phyloP scores from a whole-genome alignment of 2,888 invertebrate genomes.

The Apantesis nais region DNA sequence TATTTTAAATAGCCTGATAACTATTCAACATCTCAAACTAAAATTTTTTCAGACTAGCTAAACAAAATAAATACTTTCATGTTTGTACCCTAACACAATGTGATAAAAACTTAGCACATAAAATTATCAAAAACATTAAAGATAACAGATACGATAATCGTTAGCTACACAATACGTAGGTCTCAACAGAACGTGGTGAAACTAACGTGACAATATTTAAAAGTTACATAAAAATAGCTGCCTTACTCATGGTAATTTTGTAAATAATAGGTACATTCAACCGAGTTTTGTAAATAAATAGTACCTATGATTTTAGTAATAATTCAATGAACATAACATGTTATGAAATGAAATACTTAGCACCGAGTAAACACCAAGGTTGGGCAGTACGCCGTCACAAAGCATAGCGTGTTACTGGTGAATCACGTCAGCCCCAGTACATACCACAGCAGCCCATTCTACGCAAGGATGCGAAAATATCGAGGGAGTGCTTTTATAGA shows the following conservation, averaged over 20 bases:
- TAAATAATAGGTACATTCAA: constrained; percentile 56
- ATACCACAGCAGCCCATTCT: not conserved
- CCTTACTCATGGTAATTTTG: constrained; percentile 53
- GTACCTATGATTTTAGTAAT: constrained; percentile 52
- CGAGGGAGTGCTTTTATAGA: not conserved
- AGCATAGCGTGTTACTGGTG: constrained; percentile 63
- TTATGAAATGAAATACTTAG: constrained; percentile 65
- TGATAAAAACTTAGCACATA: constrained; percentile 67
- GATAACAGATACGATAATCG: constrained; percentile 57
- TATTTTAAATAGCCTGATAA: constrained; percentile 44
- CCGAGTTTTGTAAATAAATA: constrained; percentile 51
- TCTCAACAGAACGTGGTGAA: constrained; percentile 39
- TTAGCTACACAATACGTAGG: constrained; percentile 34
- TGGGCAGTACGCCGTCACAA: constrained; percentile 43
- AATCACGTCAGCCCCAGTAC: constrained; percentile 13
- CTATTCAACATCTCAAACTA: constrained; percentile 50
- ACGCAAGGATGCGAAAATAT: not conserved
- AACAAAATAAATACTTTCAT: constrained; percentile 73
- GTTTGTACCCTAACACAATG: constrained; percentile 73
- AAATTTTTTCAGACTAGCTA: constrained; percentile 69
- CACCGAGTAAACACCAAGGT: constrained; percentile 75
- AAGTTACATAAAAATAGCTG: constrained; percentile 53
- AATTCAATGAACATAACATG: constrained; percentile 51
- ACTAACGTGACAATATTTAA: constrained; percentile 46
- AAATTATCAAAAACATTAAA: constrained; percentile 65